These are phyloP conservation scores for Pemphigus obesinymphae DNA, from an alignment of 1,140 invertebrate genomes.

Conservation along the genomic window DNA sequence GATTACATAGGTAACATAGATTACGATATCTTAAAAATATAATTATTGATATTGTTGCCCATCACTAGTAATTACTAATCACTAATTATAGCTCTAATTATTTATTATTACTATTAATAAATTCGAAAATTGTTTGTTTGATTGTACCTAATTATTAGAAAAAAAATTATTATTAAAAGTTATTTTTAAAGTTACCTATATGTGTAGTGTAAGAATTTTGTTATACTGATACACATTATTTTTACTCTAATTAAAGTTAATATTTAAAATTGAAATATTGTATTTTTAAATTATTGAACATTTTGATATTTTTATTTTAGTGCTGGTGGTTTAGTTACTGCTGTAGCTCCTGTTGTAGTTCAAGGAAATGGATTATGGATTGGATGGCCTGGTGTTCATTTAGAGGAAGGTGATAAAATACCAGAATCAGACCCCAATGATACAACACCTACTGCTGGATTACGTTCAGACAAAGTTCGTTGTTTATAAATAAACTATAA, in stretches of 20 bases:
- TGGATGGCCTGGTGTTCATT: conserved; percentile 81
- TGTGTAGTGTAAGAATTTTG: background rate
- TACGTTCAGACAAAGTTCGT: conserved; percentile 71
- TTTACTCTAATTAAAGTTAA: background rate
- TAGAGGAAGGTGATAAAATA: conserved; percentile 67
- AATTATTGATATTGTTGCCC: too few relatives aligned
- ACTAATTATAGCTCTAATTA: too few relatives aligned
- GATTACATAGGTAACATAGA: too few relatives aligned
- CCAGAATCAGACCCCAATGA: conserved; percentile 81
- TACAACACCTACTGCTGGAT: conserved; percentile 75
- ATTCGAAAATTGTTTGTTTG: too few relatives aligned
- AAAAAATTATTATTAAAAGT: too few relatives aligned
- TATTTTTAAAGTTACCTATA: too few relatives aligned
- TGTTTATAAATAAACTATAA: background rate
- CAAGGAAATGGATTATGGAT: conserved; percentile 81
- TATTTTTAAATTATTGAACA: background rate
- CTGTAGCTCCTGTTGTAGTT: conserved; percentile 82
- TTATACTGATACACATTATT: background rate
- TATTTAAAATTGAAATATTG: background rate
- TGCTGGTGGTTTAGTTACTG: conserved; percentile 82
- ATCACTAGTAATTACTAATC: too few relatives aligned
- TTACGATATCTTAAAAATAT: too few relatives aligned
- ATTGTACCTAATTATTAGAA: too few relatives aligned
- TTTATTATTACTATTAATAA: too few relatives aligned
- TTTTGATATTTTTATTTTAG: conserved; percentile 53